Evolutionary conservation across 2,797 vertebrate species (phyloP), one percentile per base, ranked within the genome.

Genomic region (Poecile montanus): DNA sequence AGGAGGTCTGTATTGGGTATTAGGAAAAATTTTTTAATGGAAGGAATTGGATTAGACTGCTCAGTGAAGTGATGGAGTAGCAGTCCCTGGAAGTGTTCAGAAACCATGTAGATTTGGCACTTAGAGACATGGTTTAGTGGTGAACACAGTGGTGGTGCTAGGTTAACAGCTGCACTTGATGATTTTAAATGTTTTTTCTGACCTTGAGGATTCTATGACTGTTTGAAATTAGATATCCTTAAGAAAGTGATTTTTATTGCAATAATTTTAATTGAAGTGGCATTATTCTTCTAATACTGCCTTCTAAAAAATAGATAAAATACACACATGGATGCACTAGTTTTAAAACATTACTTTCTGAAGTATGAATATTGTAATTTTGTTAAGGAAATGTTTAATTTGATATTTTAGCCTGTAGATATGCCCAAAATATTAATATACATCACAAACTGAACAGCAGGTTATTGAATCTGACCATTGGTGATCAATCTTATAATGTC

Each of bases 281-380:
- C 4, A 30, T 54, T 57, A 53, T 3, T n/a, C 12, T 63, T 62
- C 32, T 42, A 11, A 12, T 54, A 34, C 50, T 81, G 7, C 13
- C 14, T 48, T 20, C 56, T 67, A 48, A 74, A 78, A 71, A 54
- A 7, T 7, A 71, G 11, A 44, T 22, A 13, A 70, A 85, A 77
- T n/a, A 23, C 7, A 19, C 1, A 11, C 2, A n/a, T 11, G 16
- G 7, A 32, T 50, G 3, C 25, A 19, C 4, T 34, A 26, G 13
- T 26, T 85, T 85, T 66, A 58, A 79, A 88, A 70, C 58, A 7
- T 17, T 71, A 20, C 3, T 73, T 95, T 78, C 21, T 86, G 16
- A 67, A 42, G 12, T 38, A 34, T 18, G 62, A 23, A 7, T 75
- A 54, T 13, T 1, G 1, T 54, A 47, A 47, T 62, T 66, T 84